Evolutionary conservation across 2,888 invertebrate species (phyloP), one percentile per base, ranked within the genome.

Genomic region (Idaea biselata): DNA sequence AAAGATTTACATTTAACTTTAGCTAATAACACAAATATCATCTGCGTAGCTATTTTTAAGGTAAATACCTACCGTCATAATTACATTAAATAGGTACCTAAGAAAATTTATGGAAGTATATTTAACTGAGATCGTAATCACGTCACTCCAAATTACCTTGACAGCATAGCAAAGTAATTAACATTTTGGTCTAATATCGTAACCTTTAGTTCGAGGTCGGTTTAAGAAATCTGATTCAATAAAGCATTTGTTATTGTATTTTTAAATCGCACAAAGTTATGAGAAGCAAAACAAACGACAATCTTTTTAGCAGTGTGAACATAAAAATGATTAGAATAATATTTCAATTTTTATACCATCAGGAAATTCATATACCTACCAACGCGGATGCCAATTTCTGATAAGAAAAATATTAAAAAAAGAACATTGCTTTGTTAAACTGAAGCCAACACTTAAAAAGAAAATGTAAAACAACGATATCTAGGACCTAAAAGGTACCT

Each of bases 111-210:
- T 44, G 44, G 8, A 44, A 32, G 32, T 32, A 8, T 32, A 32
- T 32, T 32, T 4, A 32, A 44, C 44, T 14, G 31, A n/a, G 16
- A 58, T 32, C 16, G 16, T 32, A 32, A 32, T n/a, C 44, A 44
- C 44, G 44, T 44, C 44, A 44, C 8, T 62, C 55, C 58, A 75
- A 78, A 74, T 71, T 67, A 76, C 82, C 81, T 84, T 82, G 79
- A 79, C 74, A 76, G 77, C 73, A 76, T 69, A 76, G 72, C 72
- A 64, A 70, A 69, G 75, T 76, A 76, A 81, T 80, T 82, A 82
- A 76, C 79, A 81, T 84, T 87, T 83, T 71, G 70, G 73, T 76
- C 73, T 78, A 83, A 80, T 73, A 75, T 71, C 77, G 76, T 78
- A 80, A 79, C 81, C 83, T 84, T 82, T 76, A 55, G 59, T 68